Percentiles rank a stretch among this genome's conserved stretches.
Evolutionary conservation across 2,888 invertebrate species (phyloP).

Genomic region (Trichacis sp.): DNA sequence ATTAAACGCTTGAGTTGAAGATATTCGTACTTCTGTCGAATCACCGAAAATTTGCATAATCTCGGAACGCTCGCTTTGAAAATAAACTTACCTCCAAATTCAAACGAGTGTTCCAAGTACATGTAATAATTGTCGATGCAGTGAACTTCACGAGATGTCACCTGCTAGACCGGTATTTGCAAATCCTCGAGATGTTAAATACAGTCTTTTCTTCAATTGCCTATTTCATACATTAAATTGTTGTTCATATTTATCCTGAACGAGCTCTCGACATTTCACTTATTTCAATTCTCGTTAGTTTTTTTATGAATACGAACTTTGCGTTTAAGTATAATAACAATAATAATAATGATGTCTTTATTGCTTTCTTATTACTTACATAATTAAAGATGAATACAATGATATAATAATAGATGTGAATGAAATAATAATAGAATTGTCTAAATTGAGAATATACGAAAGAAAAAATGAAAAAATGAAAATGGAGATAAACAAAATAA

Average conservation of each 20-base stretch:
- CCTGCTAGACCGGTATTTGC: constrained; percentile 33
- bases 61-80: constrained; percentile 1
- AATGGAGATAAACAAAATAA: no score
- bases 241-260: no score
- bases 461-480: no score
- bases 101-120: background rate
- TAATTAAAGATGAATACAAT: no score
- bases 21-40: constrained; percentile 1
- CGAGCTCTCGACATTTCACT: no score
- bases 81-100: background rate
- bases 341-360: no score
- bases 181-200: constrained; percentile 11
- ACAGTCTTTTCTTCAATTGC: constrained; percentile 2
- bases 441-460: background rate
- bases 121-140: background rate
- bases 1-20: background rate
- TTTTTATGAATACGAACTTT: background rate
- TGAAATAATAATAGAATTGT: background rate
- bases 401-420: no score
- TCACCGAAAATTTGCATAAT: constrained; percentile 11
- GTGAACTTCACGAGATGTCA: constrained; percentile 23
- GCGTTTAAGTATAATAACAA: no score
- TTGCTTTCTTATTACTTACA: no score
- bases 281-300: background rate
- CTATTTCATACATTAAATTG: background rate